Evolutionary conservation across 1,140 invertebrate species (phyloP), one percentile per base, ranked within the genome.

Genomic region (Aphaenogaster rudis): DNA sequence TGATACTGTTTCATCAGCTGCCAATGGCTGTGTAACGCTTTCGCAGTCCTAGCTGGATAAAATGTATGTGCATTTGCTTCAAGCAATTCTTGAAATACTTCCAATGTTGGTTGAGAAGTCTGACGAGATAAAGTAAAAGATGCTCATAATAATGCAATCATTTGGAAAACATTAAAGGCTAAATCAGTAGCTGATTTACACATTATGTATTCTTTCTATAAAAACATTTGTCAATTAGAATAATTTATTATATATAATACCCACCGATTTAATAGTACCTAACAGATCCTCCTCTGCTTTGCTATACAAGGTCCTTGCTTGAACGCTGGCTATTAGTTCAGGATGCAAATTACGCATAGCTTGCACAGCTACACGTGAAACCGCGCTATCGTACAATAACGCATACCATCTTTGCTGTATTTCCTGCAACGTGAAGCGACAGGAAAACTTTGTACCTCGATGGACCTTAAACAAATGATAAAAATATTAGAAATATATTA

Each of bases 331-430:
- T 50, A 99, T 97, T 66, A 98, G 96, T 94, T 99, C 98, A 1
- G 98, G 98, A 96, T 99, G 98, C 64, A 99, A 96, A 96, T 99
- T 98, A 54, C 98, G 96, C 97, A 99, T 99, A 0, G 99, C 98
- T 87, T 97, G 97, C 8, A 99, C 97, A 36, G 99, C 98, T 61
- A 99, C 97, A 89, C 98, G 96, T 13, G 97, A 98, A 54, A 98
- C 97, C 61, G 97, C 97, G 63, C 98, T 97, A 95, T 99, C 98
- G 94, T 99, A 99, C 2, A 99, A 95, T 66, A 99, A 93, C 11
- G 98, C 98, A 96, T 99, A 99, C 99, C 99, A 99, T 81, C 99
- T 96, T 86, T 99, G 98, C 93, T 99, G 98, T 42, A 99, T 97
- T 94, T 99, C 99, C 94, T 98, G 97, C 15, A 99, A 95, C 0